phyloP scores from a whole-genome alignment of 2,113 vertebrate genomes.

The Calyptomena viridis region DNA sequence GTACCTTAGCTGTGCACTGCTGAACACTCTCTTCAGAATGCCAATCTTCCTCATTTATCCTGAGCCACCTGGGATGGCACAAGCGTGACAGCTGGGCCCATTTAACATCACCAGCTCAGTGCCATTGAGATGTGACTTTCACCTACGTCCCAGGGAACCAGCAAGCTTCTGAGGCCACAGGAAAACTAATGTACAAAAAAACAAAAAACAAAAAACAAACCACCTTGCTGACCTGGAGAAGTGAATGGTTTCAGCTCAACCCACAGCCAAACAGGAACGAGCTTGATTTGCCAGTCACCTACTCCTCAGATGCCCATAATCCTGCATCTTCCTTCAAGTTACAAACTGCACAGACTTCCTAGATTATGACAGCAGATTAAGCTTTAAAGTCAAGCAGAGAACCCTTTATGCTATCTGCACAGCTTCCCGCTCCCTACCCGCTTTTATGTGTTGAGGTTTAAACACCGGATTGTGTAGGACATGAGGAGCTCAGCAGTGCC shows the following conservation, averaged over 20 bases:
- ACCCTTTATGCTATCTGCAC: rapidly evolving
- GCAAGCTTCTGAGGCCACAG: not conserved
- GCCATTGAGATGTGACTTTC: not conserved
- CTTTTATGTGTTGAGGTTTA: rapidly evolving
- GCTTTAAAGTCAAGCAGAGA: not conserved
- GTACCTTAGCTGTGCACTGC: not conserved
- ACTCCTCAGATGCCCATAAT: not conserved
- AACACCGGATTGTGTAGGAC: rapidly evolving
- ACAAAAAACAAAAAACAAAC: not conserved
- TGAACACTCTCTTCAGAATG: not conserved
- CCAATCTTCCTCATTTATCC: not conserved
- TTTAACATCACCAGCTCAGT: not conserved
- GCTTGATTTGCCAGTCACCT: no score
- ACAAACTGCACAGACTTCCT: not conserved
- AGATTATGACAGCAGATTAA: rapidly evolving
- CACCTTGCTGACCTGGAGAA: not conserved
- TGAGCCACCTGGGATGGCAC: rapidly evolving
- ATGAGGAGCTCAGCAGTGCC: rapidly evolving
- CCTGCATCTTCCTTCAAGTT: rapidly evolving
- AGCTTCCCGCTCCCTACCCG: not conserved
- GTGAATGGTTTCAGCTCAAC: not conserved
- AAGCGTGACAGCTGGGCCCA: not conserved
- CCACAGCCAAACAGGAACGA: not conserved
- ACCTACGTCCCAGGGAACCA: not conserved
- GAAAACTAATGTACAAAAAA: rapidly evolving